These are phyloP conservation scores for Hydroisotoma schaefferi DNA, from an alignment of 2,888 invertebrate genomes.

Conservation along the genomic window DNA sequence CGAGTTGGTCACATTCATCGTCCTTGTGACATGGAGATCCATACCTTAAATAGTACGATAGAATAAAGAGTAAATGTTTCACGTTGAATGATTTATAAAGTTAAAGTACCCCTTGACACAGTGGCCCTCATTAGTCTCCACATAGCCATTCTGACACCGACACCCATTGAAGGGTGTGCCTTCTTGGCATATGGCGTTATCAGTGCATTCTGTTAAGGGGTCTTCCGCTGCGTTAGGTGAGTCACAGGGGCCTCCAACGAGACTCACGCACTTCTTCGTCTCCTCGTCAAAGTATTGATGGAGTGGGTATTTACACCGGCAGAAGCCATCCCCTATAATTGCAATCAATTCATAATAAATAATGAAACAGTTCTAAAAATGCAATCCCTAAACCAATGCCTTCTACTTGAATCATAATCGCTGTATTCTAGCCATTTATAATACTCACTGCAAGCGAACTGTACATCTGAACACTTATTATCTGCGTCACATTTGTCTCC, in stretches of 20 bases:
- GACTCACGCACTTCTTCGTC: conserved; percentile 21
- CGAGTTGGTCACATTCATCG: conserved; percentile 37
- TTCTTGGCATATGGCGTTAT: conserved; percentile 35
- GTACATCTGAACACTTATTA: conserved; percentile 34
- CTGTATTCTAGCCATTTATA: too few species aligned
- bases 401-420: too few species aligned
- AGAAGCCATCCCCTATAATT: conserved; percentile 24
- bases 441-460: conserved; percentile 37
- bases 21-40: conserved; percentile 28
- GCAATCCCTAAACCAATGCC: too few species aligned
- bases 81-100: too few species aligned
- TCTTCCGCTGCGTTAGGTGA: conserved; percentile 11
- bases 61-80: not conserved
- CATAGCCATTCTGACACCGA: conserved; percentile 28
- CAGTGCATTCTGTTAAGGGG: conserved; percentile 21
- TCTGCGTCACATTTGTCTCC: conserved; percentile 30
- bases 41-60: too few species aligned
- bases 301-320: conserved; percentile 34
- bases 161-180: conserved; percentile 32
- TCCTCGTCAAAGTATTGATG: conserved; percentile 28
- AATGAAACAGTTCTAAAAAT: too few species aligned
- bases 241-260: conserved; percentile 34
- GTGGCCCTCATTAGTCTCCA: conserved; percentile 31
- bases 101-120: conserved; percentile 30
- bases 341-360: too few species aligned